These are phyloP conservation scores for Turdus rufiventris DNA, from an alignment of 2,113 vertebrate genomes.

Conservation along the genomic window DNA sequence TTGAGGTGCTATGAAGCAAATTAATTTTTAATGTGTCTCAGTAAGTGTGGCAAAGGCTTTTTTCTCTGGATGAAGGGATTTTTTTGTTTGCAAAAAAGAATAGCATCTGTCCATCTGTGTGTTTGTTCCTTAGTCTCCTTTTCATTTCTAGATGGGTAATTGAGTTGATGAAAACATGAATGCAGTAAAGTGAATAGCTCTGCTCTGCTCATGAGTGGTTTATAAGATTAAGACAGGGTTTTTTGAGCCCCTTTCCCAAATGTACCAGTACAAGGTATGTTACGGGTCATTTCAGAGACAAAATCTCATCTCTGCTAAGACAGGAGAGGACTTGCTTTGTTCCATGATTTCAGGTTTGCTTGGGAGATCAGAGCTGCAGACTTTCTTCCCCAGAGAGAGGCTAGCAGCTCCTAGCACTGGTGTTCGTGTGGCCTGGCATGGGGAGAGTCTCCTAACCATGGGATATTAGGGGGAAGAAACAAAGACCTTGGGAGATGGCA, in stretches of 20 bases:
- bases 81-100: not conserved
- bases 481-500: not conserved
- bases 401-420: not conserved
- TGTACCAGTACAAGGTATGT: fast-evolving
- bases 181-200: not conserved
- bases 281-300: not conserved
- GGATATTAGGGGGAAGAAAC: not conserved
- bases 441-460: not conserved
- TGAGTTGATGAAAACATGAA: not conserved
- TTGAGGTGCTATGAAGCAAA: not conserved
- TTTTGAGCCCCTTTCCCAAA: not conserved
- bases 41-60: not conserved
- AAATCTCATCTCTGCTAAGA: not conserved
- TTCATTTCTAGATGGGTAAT: not conserved
- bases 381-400: not conserved
- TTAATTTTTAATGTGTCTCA: not conserved
- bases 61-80: not conserved
- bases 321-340: not conserved
- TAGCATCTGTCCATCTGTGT: not conserved
- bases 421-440: fast-evolving
- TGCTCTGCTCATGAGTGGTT: not conserved
- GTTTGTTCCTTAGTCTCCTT: not conserved
- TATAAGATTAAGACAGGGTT: not conserved
- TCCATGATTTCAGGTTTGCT: not conserved
- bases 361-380: not conserved